A percentile compares a stretch with the other conserved stretches of the same genome.
Evolutionary conservation across 2,113 vertebrate genomes (phyloP).

Genomic region (Microcebus tavaratra): DNA sequence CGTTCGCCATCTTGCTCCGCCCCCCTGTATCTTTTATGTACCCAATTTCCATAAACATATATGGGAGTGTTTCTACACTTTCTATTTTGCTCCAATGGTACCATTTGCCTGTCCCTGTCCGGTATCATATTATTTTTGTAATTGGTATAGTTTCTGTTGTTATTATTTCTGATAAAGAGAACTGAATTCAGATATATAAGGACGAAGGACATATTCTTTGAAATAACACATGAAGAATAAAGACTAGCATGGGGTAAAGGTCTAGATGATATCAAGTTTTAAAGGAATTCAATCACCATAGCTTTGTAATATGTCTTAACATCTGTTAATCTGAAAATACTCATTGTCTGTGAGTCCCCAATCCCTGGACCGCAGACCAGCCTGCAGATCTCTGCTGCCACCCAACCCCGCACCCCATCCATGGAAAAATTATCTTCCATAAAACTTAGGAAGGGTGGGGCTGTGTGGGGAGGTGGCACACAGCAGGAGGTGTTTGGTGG

Average conservation of each 20-base stretch:
- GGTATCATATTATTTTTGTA: not conserved
- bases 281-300: not conserved
- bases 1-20: too few species aligned
- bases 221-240: not conserved
- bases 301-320: not conserved
- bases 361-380: too few species aligned
- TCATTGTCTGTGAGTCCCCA: too few species aligned
- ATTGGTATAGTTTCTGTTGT: not conserved
- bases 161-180: not conserved
- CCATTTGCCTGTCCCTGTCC: not conserved
- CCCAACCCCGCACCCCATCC: too few species aligned
- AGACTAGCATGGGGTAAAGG: not conserved
- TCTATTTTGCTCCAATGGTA: not conserved
- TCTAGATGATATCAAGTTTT: not conserved
- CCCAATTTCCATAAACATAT: not conserved
- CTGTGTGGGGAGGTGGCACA: too few species aligned
- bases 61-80: not conserved
- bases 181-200: not conserved
- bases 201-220: not conserved
- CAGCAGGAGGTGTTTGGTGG: too few species aligned
- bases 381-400: too few species aligned
- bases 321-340: not conserved
- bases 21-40: not conserved
- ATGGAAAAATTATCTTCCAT: too few species aligned
- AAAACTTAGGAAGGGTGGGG: too few species aligned